phyloP scores from a whole-genome alignment of 2,888 invertebrate genomes.

The Himalopsyche kuldschensis region DNA sequence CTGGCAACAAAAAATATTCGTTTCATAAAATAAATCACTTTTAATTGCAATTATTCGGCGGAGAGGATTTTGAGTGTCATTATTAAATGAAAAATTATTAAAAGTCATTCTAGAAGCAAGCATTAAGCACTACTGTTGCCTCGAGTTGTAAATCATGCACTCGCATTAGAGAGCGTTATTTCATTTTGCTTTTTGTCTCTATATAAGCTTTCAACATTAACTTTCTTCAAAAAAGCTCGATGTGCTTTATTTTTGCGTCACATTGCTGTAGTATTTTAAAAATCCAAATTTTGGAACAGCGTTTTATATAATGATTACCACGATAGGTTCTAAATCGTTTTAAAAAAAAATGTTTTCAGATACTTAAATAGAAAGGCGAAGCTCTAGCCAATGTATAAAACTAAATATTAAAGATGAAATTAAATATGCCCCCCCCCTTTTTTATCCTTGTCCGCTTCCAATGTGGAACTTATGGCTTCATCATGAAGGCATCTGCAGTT shows the following conservation, averaged over 20 bases:
- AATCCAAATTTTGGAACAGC: neutral
- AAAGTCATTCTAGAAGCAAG: neutral
- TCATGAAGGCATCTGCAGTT: no score
- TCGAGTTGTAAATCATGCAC: neutral
- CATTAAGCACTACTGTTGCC: neutral
- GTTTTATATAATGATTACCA: no score
- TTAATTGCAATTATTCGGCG: neutral
- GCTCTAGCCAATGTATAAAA: no score
- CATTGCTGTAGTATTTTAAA: neutral
- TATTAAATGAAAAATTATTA: neutral
- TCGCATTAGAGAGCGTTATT: neutral
- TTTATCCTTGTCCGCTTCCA: no score
- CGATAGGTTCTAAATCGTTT: no score
- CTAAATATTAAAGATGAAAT: no score
- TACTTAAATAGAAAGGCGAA: no score
- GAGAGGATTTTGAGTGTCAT: neutral
- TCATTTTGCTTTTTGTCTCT: neutral
- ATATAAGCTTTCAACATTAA: neutral
- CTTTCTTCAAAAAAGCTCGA: neutral
- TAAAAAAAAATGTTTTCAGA: no score
- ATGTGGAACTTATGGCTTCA: no score
- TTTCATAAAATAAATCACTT: neutral
- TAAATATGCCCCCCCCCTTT: no score
- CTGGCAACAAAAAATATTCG: neutral
- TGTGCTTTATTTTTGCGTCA: neutral